Evolutionary conservation across 2,113 vertebrate species (phyloP), one percentile per base, ranked within the genome.

Genomic region (Syrmaticus mikado): DNA sequence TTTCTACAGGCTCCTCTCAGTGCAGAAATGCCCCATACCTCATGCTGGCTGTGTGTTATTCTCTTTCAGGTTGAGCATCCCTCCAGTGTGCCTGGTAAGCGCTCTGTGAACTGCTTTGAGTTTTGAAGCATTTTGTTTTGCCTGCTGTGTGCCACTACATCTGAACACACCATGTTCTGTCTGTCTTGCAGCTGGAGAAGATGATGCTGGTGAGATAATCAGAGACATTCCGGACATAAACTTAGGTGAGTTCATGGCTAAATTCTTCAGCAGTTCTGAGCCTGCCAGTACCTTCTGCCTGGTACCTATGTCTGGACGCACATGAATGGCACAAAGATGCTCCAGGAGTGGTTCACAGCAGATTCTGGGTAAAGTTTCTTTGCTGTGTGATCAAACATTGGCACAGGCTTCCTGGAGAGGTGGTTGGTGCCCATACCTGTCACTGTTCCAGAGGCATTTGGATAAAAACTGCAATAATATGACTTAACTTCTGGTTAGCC

Each of bases 171-270:
- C 8, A 19, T 22, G 36, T 77, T 88, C 89, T 45, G 5, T 36
- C 81, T 66, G 22, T 68, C 22, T 76, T 88, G 66, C 92, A 97
- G 97, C 25, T 20, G 20, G 58, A 32, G 73, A 92, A 67, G 22
- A 15, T 71, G 77, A 92, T 7, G 70, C 40, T 67, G 88, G 68
- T 52, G 93, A 97, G 76, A 73, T 90, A 66, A 75, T 72, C 64
- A 97, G 95, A 94, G 97, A 97, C 58, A 98, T 98, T 95, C 84
- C 97, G 74, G 88, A 97, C 12, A 98, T 98, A 83, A 98, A 98
- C 58, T 68, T 95, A 76, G 97, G 98, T 98, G 80, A 88, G 97
- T 96, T 87, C 46, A 32, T 27, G 62, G 55, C 84, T 66, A 82
- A 46, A 34, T 62, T 81, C 48, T 78, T 64, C 28, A 45, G 36